Base-by-base conservation (phyloP, 1,140 invertebrate genomes). In the Micrasema longulum region DNA sequence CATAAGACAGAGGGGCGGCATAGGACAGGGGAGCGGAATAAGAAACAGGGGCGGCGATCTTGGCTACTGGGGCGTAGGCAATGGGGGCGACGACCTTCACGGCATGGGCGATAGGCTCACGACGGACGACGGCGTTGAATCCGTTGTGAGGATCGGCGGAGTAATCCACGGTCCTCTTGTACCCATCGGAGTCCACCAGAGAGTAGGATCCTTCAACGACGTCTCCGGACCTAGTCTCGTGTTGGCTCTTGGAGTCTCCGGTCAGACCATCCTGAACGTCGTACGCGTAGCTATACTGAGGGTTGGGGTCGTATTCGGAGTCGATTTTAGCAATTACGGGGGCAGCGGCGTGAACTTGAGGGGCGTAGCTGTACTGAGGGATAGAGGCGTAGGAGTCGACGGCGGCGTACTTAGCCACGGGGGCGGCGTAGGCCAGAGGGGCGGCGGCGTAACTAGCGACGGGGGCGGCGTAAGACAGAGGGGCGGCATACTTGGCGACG, bases 161-260 rank as follows among this genome's bases (percentile, higher is more conserved):
- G 76, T 88, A 89, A 75, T 88, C 86, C 0, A 89, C 88, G 1
- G 84, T 82, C 23, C 88, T 85, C 14, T n/a, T n/a, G n/a, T n/a
- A n/a, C n/a, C n/a, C n/a, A n/a, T n/a, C n/a, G n/a, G n/a, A n/a
- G n/a, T n/a, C 88, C 88, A 65, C 89, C 88, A 22, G 88, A 81
- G 41, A 87, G 77, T 89, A 89, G 47, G 83, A 83, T 20, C 88
- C 88, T 72, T 86, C 85, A n/a, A 89, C 88, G 4, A 88, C 76
- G 74, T 89, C 88, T 16, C 88, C 88, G 70, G 88, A 83, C n/a
- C 88, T 84, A 73, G 86, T 85, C 78, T 89, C 88, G 64, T 84
- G n/a, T n/a, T n/a, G n/a, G n/a, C n/a, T n/a, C n/a, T n/a, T n/a
- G n/a, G n/a, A n/a, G n/a, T n/a, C n/a, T n/a, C n/a, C n/a, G n/a